Evolutionary conservation across 2,888 invertebrate genomes (phyloP), one percentile per base, ranked within the genome.

Genomic region (Tachystola acroxantha): DNA sequence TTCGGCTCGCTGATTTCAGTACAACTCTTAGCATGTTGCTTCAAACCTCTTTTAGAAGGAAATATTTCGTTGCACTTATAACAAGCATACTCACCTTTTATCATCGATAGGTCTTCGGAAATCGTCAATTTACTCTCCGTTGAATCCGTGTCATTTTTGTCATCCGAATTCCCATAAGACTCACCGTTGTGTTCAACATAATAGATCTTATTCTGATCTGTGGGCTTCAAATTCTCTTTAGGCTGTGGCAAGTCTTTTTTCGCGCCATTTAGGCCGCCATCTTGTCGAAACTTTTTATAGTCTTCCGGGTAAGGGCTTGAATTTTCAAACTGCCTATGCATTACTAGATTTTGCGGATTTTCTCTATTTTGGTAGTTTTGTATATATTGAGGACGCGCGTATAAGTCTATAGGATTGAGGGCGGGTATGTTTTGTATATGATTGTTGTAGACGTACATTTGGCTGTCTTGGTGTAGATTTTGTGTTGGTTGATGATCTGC

Each of bases 271-370:
- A 46, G 32, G 16, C 24, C 46, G 41, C 48, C 61, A 49, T 70
- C 65, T 49, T 63, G 67, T 1, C 57, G 39, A 35, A 55, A n/a
- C 40, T 80, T 79, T 60, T 78, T 80, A 32, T 64, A 59, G 14
- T 79, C 74, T 1, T 73, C 78, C 3, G 53, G 41, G 39, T 75
- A 80, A 0, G 73, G 72, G 40, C 71, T 76, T 0, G 54, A 16
- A 45, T 73, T 78, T 0, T 81, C 78, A 38, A 65, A 81, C 48
- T 82, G 75, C 50, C 73, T 61, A 19, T 81, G 72, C 0, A 85
- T 45, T 2, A 85, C 82, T 52, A 86, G 48, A 31, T 86, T 86
- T 46, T 85, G 82, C 0, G 86, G 84, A 13, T 84, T 80, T 16
- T 82, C 81, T 30, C 77, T 55, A 61, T 57, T 51, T 0, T 56